A percentile compares a stretch with the other conserved stretches of the same genome.
These are phyloP conservation scores for Laterallus jamaicensis DNA, from an alignment of 2,113 vertebrate genomes.

Conservation along the genomic window DNA sequence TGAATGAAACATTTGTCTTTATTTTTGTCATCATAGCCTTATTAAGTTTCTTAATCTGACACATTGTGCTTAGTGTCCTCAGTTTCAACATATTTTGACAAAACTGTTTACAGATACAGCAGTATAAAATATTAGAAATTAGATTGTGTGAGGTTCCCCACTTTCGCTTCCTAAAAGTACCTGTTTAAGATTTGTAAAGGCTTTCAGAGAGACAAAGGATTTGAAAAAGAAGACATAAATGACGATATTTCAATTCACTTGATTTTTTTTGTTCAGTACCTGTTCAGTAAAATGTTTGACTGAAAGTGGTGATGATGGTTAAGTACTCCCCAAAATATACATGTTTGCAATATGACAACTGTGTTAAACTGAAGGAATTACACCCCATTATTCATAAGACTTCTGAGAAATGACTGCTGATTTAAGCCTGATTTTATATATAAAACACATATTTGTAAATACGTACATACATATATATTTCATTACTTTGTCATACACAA, in stretches of 20 bases:
- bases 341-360: background rate
- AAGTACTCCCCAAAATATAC: background rate
- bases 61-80: background rate
- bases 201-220: background rate
- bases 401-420: background rate
- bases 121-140: background rate
- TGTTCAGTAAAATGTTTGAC: background rate
- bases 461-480: background rate
- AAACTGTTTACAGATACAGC: background rate
- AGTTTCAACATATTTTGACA: background rate
- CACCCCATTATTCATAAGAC: background rate
- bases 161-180: background rate
- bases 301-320: background rate
- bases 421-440: background rate
- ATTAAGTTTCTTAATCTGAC: background rate
- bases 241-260: background rate
- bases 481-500: background rate
- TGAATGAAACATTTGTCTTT: background rate
- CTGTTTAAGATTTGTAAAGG: background rate
- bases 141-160: background rate
- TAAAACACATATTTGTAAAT: background rate
- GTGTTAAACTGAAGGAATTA: background rate
- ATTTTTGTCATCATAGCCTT: background rate
- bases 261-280: background rate
- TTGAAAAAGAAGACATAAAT: background rate